Percentiles rank a stretch among this genome's conserved stretches.
phyloP scores from a whole-genome alignment of 2,888 invertebrate species.

The Caenorhabditis sp. region DNA sequence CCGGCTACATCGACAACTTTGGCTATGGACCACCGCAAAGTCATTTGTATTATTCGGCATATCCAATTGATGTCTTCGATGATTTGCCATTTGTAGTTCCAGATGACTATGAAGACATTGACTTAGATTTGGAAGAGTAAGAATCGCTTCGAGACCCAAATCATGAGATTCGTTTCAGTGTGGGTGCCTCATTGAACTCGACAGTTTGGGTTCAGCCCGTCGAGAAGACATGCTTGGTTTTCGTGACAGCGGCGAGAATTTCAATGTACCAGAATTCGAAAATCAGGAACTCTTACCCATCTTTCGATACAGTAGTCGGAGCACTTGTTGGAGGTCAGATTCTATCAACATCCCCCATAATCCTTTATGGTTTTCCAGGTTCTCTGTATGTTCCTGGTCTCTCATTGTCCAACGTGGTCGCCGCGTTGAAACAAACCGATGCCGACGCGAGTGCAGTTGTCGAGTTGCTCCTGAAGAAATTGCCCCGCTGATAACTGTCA shows the following conservation, averaged over 20 bases:
- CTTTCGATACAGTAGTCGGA: neutral
- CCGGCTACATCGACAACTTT: slow-evolving; percentile 14
- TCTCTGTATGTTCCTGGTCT: neutral
- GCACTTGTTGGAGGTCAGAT: neutral
- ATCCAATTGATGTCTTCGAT: neutral
- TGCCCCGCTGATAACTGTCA: neutral
- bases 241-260: neutral
- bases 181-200: neutral
- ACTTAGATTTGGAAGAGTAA: neutral
- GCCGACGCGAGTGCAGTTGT: neutral
- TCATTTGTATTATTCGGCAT: neutral
- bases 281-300: neutral
- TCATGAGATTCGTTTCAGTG: neutral
- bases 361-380: neutral
- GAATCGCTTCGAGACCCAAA: neutral
- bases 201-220: neutral
- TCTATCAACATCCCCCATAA: too few relatives aligned
- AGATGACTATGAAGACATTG: neutral
- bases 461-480: neutral
- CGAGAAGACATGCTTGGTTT: neutral
- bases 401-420: neutral
- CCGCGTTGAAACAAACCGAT: neutral
- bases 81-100: neutral
- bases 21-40: neutral
- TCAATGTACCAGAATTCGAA: neutral